Evolutionary conservation across 2,888 invertebrate genomes (phyloP), one percentile per base, ranked within the genome.

Genomic region (Eurytoma adleriae): DNA sequence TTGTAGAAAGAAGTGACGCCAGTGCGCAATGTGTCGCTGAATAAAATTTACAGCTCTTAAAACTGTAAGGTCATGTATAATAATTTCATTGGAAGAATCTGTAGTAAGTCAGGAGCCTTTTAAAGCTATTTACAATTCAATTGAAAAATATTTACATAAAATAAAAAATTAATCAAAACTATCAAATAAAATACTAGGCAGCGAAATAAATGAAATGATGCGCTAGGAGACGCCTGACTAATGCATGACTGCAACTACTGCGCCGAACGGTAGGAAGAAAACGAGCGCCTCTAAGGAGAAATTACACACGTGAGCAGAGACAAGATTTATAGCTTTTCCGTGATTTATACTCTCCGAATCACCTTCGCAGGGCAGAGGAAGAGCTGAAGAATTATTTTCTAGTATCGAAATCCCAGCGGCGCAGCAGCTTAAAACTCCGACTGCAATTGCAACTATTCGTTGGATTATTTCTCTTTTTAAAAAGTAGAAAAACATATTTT

Each of bases 251-350:
- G 30, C 13, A 24, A 78, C 78, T 66, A 78, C 78, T 71, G 5
- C 69, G 54, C 3, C 12, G 52, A 20, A 50, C 66, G 24, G 30
- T 27, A 14, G 14, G 27, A 48, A 59, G n/a, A 7, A 24, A 59
- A 13, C 20, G 18, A 20, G 59, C n/a, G 54, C 30, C 69, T 69
- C 68, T 54, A 40, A 61, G 76, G 62, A 76, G 76, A 62, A 69
- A 76, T 76, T 76, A 69, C 62, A 76, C 68, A 61, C 76, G 61
- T 61, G 16, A 30, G 61, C 68, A 69, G 69, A 30, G 76, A 52
- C 54, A 62, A 20, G 62, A 76, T 76, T 76, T 76, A 76, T 69
- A 18, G 76, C 59, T 16, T 30, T n/a, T 54, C 54, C 27, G 76
- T 69, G 76, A 76, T 76, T 76, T 76, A 69, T 69, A 61, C 13